Evolutionary conservation across 2,113 vertebrate species (phyloP).

Genomic region (Labeo catla): DNA sequence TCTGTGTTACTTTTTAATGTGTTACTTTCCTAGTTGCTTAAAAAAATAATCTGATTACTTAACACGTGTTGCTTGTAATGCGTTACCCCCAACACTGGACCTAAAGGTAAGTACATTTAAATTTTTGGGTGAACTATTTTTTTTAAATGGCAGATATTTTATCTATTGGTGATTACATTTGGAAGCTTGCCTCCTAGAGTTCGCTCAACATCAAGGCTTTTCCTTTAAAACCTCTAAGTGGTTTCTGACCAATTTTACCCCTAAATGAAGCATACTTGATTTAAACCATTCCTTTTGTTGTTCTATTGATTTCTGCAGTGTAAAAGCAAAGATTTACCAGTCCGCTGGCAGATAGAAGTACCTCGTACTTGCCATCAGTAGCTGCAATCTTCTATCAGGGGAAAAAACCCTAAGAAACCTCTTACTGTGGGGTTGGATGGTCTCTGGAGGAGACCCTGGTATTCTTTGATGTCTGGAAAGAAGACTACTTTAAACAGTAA

Average conservation of each 20-base stretch:
- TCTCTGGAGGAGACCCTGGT: background rate
- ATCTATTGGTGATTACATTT: background rate
- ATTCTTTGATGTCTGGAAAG: background rate
- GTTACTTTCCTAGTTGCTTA: no score
- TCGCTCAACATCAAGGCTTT: background rate
- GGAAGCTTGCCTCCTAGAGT: background rate
- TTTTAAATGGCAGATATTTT: background rate
- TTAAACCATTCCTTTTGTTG: background rate
- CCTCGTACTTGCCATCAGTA: background rate
- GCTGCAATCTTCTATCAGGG: background rate
- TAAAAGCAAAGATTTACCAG: background rate
- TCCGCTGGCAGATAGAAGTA: background rate
- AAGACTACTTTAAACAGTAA: background rate
- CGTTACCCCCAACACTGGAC: no score
- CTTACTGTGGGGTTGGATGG: background rate
- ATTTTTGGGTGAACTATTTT: no score
- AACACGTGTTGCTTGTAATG: no score
- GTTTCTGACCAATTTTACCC: background rate
- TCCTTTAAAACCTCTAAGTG: background rate
- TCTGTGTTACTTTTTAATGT: no score
- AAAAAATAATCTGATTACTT: no score
- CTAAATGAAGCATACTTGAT: background rate
- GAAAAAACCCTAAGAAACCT: background rate
- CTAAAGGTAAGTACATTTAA: no score
- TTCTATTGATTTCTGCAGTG: background rate